Conservation (phyloP, 2,888 invertebrate species). For the Pterostichus niger region DNA sequence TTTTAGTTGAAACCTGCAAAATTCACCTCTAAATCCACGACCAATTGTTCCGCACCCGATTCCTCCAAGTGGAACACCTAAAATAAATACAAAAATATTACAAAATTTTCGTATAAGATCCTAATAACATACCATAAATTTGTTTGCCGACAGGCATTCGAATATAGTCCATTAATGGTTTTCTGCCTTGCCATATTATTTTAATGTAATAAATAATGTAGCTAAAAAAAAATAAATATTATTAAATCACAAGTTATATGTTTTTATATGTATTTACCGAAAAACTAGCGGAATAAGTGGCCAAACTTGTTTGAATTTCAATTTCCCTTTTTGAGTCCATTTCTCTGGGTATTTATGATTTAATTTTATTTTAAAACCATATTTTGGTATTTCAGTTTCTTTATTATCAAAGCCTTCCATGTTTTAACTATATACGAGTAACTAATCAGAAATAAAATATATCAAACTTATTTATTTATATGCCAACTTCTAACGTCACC, state of each 20-base stretch:
- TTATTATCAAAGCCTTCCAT: conserved; percentile 49
- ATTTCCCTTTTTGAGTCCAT: conserved; percentile 83
- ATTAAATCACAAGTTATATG: conserved; percentile 53
- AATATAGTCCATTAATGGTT: conserved; percentile 90
- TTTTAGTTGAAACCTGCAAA: conserved; percentile 93
- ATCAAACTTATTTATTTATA: too few relatives aligned
- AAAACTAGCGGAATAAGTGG: conserved; percentile 85
- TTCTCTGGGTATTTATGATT: conserved; percentile 88
- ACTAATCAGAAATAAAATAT: too few relatives aligned
- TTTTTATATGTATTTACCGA: conserved; percentile 79
- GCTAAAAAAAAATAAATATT: conserved; percentile 77
- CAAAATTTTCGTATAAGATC: conserved; percentile 35
- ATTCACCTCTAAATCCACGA: conserved; percentile 94
- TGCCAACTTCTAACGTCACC: conserved; percentile 15
- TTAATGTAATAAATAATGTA: conserved; percentile 86
- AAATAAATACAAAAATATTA: conserved; percentile 65
- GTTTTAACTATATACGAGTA: not conserved
- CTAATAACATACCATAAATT: conserved; percentile 86
- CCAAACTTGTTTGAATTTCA: conserved; percentile 84
- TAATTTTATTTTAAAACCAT: conserved; percentile 86
- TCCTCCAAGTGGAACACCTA: conserved; percentile 91
- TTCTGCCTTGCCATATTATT: conserved; percentile 82
- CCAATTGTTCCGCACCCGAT: conserved; percentile 93
- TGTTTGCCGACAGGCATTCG: conserved; percentile 85
- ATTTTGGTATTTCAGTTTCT: conserved; percentile 78